Evolutionary conservation across 2,797 vertebrate genomes (phyloP).

Genomic region (Myripristis murdjan): DNA sequence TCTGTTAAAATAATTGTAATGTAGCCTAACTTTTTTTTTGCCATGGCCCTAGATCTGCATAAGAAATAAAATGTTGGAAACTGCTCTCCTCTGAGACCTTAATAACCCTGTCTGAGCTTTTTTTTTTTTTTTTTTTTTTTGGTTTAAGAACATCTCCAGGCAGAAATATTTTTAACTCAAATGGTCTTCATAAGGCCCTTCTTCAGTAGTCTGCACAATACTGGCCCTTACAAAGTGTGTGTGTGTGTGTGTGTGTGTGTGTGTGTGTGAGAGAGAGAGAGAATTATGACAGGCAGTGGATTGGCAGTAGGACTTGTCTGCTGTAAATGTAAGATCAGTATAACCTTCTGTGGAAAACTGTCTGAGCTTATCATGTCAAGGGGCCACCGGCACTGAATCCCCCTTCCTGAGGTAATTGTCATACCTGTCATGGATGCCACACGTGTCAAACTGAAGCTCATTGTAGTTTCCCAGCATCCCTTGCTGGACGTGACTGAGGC

Average conservation of each 20-base stretch:
- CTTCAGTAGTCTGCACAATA: too few relatives aligned
- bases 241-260: too few relatives aligned
- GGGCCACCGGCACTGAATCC: neutral
- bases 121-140: neutral
- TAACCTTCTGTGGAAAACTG: neutral
- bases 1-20: too few relatives aligned
- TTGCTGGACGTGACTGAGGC: slow-evolving; percentile 93
- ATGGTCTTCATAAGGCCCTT: too few relatives aligned
- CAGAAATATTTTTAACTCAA: neutral
- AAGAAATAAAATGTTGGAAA: too few relatives aligned
- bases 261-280: slow-evolving; percentile 3
- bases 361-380: slow-evolving; percentile 5
- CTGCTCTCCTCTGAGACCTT: neutral
- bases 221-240: too few relatives aligned
- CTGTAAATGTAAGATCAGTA: neutral
- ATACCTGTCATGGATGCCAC: slow-evolving; percentile 98
- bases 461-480: slow-evolving; percentile 94
- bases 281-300: neutral
- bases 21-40: too few relatives aligned
- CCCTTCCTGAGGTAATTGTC: neutral
- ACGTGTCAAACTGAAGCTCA: slow-evolving; percentile 95
- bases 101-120: neutral
- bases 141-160: neutral
- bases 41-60: too few relatives aligned
- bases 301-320: neutral